Evolutionary conservation across 1,140 invertebrate genomes (phyloP).

Genomic region (Zaprionus ornatus): DNA sequence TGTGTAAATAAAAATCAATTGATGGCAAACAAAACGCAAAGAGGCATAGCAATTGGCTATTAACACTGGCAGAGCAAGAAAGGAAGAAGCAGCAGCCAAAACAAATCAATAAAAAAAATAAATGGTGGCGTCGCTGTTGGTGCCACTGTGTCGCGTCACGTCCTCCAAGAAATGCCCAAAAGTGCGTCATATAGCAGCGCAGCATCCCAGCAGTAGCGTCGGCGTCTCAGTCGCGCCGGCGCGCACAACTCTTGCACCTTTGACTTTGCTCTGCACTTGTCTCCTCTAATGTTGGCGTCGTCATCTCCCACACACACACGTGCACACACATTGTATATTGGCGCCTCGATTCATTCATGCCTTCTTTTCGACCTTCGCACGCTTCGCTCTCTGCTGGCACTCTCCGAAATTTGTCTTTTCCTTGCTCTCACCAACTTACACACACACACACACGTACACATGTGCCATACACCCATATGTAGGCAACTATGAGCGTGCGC

Average conservation of each 20-base stretch:
- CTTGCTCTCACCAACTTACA: slow-evolving; percentile 23
- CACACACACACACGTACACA: background rate
- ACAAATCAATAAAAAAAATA: slow-evolving; percentile 73
- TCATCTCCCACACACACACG: slow-evolving; percentile 26
- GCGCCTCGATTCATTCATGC: slow-evolving; percentile 69
- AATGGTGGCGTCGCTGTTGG: slow-evolving; percentile 32
- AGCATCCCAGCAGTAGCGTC: slow-evolving; percentile 40
- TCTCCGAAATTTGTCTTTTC: slow-evolving; percentile 25
- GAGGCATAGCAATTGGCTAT: slow-evolving; percentile 61
- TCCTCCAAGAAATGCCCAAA: slow-evolving; percentile 49
- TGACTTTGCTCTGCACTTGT: slow-evolving; percentile 53
- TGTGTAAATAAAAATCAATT: slow-evolving; percentile 81
- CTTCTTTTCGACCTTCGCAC: slow-evolving; percentile 74
- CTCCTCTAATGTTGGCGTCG: slow-evolving; percentile 46
- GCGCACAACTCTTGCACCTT: slow-evolving; percentile 50
- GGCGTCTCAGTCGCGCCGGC: slow-evolving; percentile 51
- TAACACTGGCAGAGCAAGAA: slow-evolving; percentile 27
- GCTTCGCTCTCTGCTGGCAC: slow-evolving; percentile 13
- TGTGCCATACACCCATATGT: background rate
- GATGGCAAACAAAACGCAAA: slow-evolving; percentile 39
- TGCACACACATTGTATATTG: background rate
- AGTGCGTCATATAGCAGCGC: slow-evolving; percentile 64
- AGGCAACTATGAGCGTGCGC: background rate
- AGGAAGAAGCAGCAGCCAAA: slow-evolving; percentile 52
- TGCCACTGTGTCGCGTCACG: slow-evolving; percentile 67